Conservation (phyloP, 2,113 vertebrate species). For the Stegostoma tigrinum region DNA sequence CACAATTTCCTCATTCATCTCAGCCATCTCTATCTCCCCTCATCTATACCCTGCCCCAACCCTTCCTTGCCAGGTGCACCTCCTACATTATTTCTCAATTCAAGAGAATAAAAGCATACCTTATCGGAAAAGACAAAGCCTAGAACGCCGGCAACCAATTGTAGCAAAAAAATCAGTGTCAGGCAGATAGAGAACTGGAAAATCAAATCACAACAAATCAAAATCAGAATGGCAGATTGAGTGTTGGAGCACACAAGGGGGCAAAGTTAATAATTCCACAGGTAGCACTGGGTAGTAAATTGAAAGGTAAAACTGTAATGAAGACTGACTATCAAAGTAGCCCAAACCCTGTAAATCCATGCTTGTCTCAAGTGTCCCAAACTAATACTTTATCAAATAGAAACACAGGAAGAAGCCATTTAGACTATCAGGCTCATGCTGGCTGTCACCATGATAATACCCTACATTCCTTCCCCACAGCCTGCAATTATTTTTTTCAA, state of each 20-base stretch:
- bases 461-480: neutral
- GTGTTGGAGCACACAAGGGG: neutral
- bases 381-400: neutral
- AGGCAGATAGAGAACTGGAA: conserved; percentile 77
- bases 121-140: conserved; percentile 85
- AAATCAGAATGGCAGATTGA: neutral
- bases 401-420: neutral
- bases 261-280: neutral
- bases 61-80: neutral
- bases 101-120: conserved; percentile 50
- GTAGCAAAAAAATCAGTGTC: conserved; percentile 77
- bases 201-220: conserved; percentile 12
- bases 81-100: neutral
- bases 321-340: neutral
- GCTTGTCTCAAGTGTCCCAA: neutral
- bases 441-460: too few species aligned
- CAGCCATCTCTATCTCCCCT: neutral
- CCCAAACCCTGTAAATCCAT: neutral
- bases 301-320: neutral
- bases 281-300: neutral
- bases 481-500: neutral
- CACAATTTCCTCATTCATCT: neutral
- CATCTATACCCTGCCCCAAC: conserved; percentile 3
- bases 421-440: too few species aligned
- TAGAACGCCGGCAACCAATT: conserved; percentile 70